A percentile compares a stretch with the other conserved stretches of the same genome.
Evolutionary conservation across 2,888 invertebrate genomes (phyloP).

Genomic region (Caradrina kadenii): DNA sequence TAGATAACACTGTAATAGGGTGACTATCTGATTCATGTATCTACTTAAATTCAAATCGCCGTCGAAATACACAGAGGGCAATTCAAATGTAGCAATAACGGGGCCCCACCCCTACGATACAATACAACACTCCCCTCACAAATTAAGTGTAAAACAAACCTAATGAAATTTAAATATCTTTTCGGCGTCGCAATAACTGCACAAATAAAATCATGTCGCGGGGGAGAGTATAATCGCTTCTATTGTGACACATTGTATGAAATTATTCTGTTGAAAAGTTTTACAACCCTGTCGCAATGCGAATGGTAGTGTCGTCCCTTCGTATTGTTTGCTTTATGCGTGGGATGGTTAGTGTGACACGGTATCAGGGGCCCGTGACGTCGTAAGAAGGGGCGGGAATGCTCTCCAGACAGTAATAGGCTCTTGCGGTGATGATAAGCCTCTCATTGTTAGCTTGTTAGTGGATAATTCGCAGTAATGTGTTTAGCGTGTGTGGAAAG

Average conservation of each 20-base stretch:
- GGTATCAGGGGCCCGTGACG: conserved; percentile 76
- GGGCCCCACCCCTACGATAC: conserved; percentile 84
- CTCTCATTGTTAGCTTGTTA: conserved; percentile 89
- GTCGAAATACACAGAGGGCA: conserved; percentile 82
- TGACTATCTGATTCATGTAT: conserved; percentile 84
- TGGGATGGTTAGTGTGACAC: conserved; percentile 75
- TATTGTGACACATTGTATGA: conserved; percentile 87
- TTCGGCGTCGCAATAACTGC: conserved; percentile 88
- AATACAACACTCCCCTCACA: conserved; percentile 86
- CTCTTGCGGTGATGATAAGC: conserved; percentile 87
- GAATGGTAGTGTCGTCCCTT: conserved; percentile 55
- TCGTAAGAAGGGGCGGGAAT: conserved; percentile 84
- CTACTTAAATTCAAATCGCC: conserved; percentile 86
- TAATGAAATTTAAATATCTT: conserved; percentile 91
- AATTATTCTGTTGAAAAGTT: conserved; percentile 74
- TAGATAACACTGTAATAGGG: conserved; percentile 78
- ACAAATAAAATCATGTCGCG: conserved; percentile 90
- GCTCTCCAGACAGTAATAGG: conserved; percentile 86
- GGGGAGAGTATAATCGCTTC: conserved; percentile 88
- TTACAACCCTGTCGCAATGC: conserved; percentile 80
- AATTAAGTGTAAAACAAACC: conserved; percentile 91
- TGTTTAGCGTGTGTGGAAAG: conserved; percentile 78
- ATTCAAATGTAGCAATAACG: conserved; percentile 82
- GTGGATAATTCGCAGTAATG: conserved; percentile 84
- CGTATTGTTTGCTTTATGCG: conserved; percentile 51